phyloP scores from a whole-genome alignment of 1,140 invertebrate species.

The Acyrthosiphon pisum region DNA sequence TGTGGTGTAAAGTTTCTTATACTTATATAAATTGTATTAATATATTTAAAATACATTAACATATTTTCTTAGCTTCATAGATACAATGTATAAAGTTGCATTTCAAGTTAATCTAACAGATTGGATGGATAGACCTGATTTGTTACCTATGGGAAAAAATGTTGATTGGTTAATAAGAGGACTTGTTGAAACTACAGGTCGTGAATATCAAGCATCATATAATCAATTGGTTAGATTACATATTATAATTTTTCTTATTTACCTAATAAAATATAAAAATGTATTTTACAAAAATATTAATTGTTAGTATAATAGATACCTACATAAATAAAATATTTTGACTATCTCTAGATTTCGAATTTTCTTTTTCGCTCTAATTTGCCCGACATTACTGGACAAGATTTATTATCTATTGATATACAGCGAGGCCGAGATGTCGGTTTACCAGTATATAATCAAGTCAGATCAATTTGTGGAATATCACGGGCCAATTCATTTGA shows the following conservation, averaged over 20 bases:
- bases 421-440: constrained; percentile 90
- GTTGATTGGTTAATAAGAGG: constrained; percentile 40
- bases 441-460: constrained; percentile 82
- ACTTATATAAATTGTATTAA: no score
- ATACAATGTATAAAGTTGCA: constrained; percentile 32
- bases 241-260: not conserved
- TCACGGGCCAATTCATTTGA: constrained; percentile 67
- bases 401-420: constrained; percentile 67
- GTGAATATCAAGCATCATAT: constrained; percentile 48
- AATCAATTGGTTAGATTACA: constrained; percentile 31
- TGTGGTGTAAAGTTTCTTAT: no score
- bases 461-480: constrained; percentile 77
- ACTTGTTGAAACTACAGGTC: constrained; percentile 23
- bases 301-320: not conserved
- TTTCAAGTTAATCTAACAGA: constrained; percentile 47
- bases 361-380: constrained; percentile 36
- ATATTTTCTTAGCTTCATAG: constrained; percentile 30
- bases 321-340: not conserved
- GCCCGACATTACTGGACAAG: constrained; percentile 38
- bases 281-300: not conserved
- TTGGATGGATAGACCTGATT: constrained; percentile 49
- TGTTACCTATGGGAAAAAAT: constrained; percentile 36
- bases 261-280: not conserved
- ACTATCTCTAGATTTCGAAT: constrained; percentile 35
- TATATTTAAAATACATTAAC: not conserved